Evolutionary conservation across 1,140 invertebrate genomes (phyloP).

Genomic region (Colletes gigas): DNA sequence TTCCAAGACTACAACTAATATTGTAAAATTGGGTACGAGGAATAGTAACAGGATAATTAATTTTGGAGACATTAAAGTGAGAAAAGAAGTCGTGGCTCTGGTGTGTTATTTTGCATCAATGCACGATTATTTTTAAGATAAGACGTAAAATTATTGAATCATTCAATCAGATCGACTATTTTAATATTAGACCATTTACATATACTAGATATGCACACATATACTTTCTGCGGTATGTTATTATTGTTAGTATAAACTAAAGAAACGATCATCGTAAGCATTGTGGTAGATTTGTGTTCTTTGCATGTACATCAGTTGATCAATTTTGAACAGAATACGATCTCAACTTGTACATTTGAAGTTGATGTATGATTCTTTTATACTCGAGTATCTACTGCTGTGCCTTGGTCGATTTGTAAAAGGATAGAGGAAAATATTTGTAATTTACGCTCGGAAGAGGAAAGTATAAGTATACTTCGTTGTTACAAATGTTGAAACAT

Average conservation of each 20-base stretch:
- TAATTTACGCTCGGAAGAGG: conserved; percentile 18
- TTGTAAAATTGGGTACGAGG: conserved; percentile 39
- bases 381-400: conserved; percentile 14
- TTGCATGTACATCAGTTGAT: conserved; percentile 29
- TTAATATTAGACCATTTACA: conserved; percentile 66
- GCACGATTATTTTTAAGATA: conserved; percentile 56
- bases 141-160: conserved; percentile 43
- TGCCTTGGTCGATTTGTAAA: conserved; percentile 46
- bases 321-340: conserved; percentile 29
- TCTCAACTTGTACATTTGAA: conserved; percentile 5
- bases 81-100: conserved; percentile 34
- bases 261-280: conserved; percentile 55
- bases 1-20: conserved; percentile 30
- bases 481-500: background rate
- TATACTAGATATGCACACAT: conserved; percentile 15
- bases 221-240: conserved; percentile 57
- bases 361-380: conserved; percentile 28
- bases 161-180: conserved; percentile 62
- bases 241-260: conserved; percentile 66
- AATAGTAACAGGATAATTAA: conserved; percentile 42
- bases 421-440: background rate
- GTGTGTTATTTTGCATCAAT: conserved; percentile 53
- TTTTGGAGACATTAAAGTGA: conserved; percentile 32
- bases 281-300: conserved; percentile 47
- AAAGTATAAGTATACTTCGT: conserved; percentile 11